These are phyloP conservation scores for Bombus sibiricus DNA, from an alignment of 1,140 invertebrate species.

Conservation along the genomic window DNA sequence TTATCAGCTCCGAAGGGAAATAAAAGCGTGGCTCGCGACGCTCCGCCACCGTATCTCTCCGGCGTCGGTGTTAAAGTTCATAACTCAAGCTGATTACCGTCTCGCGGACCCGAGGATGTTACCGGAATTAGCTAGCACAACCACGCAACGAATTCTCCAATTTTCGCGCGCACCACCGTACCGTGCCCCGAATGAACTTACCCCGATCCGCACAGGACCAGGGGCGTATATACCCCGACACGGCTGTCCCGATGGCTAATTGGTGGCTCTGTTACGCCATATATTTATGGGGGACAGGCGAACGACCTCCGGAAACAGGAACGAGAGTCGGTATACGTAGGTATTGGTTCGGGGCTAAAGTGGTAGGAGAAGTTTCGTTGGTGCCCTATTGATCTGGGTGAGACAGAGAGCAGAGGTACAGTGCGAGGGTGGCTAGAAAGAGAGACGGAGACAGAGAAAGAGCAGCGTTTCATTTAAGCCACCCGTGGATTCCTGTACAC, in stretches of 20 bases:
- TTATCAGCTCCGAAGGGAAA: conserved; percentile 32
- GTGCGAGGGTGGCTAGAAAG: not conserved
- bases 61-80: not conserved
- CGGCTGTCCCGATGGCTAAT: conserved; percentile 68
- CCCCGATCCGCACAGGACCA: not conserved
- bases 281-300: conserved; percentile 65
- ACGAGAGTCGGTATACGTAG: conserved; percentile 43
- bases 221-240: conserved; percentile 40
- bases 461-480: conserved; percentile 63
- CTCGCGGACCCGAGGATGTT: not conserved
- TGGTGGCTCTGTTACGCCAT: conserved; percentile 67
- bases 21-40: conserved; percentile 3
- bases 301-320: conserved; percentile 62
- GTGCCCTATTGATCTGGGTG: conserved; percentile 65
- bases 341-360: conserved; percentile 51
- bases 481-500: conserved; percentile 54
- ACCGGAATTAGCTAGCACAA: conserved; percentile 10
- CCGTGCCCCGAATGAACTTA: conserved; percentile 47
- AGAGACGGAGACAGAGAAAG: conserved; percentile 7
- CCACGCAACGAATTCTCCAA: conserved; percentile 33
- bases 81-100: conserved; percentile 35
- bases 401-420: not conserved
- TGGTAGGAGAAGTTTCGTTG: conserved; percentile 66
- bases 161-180: conserved; percentile 46
- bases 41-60: not conserved